These are phyloP conservation scores for Pteromalus puparum DNA, from an alignment of 1,140 invertebrate genomes.

Conservation along the genomic window DNA sequence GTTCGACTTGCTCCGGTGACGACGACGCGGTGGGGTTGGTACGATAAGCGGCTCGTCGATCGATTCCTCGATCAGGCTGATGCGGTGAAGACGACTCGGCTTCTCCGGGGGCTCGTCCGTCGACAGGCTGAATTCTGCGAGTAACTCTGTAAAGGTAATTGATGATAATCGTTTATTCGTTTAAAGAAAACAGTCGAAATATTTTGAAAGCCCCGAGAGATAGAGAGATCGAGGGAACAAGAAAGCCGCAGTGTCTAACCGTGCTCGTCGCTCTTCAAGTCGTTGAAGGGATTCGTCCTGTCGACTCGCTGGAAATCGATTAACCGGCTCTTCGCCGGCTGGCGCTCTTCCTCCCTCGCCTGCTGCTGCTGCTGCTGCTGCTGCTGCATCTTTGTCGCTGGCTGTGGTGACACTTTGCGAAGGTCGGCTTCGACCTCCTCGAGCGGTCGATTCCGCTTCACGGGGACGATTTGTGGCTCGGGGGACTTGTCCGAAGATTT, in stretches of 20 bases:
- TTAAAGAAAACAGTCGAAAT: neutral
- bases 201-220: neutral
- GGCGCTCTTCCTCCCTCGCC: neutral
- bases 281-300: conserved; percentile 47
- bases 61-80: conserved; percentile 56
- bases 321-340: neutral
- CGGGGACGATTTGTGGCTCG: conserved; percentile 60
- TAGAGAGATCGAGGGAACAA: neutral
- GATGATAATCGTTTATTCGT: too few relatives aligned
- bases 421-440: conserved; percentile 49
- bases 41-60: conserved; percentile 51
- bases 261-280: conserved; percentile 18
- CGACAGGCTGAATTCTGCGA: conserved; percentile 13
- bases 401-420: neutral
- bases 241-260: conserved; percentile 24
- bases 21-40: conserved; percentile 68
- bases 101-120: conserved; percentile 63
- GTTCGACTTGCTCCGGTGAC: conserved; percentile 61
- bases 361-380: neutral
- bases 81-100: conserved; percentile 61
- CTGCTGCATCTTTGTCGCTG: neutral
- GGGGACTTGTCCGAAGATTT: conserved; percentile 56
- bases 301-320: conserved; percentile 23
- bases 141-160: neutral
- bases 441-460: conserved; percentile 42